Conservation (phyloP, 1,140 invertebrate genomes). For the Danaus plexippus region DNA sequence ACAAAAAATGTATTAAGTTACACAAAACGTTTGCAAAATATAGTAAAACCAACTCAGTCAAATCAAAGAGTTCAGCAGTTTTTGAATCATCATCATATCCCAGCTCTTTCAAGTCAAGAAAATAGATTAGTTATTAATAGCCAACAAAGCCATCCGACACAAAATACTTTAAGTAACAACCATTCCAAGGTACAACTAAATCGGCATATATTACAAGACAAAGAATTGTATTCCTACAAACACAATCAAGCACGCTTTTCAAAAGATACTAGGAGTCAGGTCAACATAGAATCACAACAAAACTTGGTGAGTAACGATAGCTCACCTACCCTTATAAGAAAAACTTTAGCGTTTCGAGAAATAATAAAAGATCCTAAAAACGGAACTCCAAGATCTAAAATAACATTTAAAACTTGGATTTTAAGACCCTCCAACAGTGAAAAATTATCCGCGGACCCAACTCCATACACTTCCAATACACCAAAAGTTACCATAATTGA, state of each 20-base stretch:
- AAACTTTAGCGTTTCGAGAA: slow-evolving; percentile 49
- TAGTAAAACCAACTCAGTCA: no score
- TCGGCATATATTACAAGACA: slow-evolving; percentile 7
- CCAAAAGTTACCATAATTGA: slow-evolving; percentile 22
- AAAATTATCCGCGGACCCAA: slow-evolving; percentile 36
- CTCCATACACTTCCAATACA: slow-evolving; percentile 40
- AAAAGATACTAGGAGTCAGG: slow-evolving; percentile 8
- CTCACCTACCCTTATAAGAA: slow-evolving; percentile 45
- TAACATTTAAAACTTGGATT: slow-evolving; percentile 63
- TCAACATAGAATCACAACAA: slow-evolving; percentile 37
- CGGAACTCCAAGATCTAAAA: slow-evolving; percentile 48
- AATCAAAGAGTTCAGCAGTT: no score
- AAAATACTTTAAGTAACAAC: no score
- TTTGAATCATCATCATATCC: no score
- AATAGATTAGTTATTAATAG: no score
- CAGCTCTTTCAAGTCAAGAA: no score
- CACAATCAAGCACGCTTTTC: slow-evolving; percentile 7
- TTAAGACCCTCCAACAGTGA: slow-evolving; percentile 50
- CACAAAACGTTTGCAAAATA: no score
- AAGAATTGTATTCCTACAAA: slow-evolving; percentile 6
- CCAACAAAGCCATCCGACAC: no score
- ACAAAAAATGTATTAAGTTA: no score
- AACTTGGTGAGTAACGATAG: slow-evolving; percentile 49
- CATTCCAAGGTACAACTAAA: slow-evolving; percentile 12
- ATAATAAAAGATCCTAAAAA: slow-evolving; percentile 42